phyloP scores from a whole-genome alignment of 2,797 vertebrate genomes.

The Nasua narica region DNA sequence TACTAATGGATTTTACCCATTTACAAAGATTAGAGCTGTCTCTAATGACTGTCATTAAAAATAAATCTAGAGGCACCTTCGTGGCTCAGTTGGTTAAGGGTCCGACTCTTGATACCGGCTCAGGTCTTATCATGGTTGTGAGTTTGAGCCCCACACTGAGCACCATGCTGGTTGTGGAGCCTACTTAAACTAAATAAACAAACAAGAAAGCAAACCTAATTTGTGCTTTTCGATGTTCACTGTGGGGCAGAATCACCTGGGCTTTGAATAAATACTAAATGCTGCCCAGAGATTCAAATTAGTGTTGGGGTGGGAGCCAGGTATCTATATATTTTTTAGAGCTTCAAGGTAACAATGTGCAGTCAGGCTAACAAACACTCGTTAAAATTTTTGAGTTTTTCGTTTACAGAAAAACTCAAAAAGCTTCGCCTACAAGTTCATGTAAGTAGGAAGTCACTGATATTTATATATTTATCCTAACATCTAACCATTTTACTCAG shows the following conservation, averaged over 20 bases:
- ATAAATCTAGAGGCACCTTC: neutral
- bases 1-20: neutral
- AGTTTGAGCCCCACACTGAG: neutral
- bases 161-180: neutral
- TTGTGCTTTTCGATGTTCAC: neutral
- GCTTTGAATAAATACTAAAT: neutral
- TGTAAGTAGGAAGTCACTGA: neutral
- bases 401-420: neutral
- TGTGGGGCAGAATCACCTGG: neutral
- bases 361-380: neutral
- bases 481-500: neutral
- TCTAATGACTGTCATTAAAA: conserved; percentile 27
- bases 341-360: neutral
- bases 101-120: neutral
- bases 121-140: neutral
- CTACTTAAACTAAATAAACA: neutral
- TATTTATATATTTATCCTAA: neutral
- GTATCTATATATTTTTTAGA: neutral
- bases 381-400: no score
- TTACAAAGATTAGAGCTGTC: neutral
- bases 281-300: neutral
- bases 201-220: neutral
- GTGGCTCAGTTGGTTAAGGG: neutral
- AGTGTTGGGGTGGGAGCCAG: neutral
- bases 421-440: conserved; percentile 16